Evolutionary conservation across 1,140 invertebrate genomes (phyloP).

Genomic region (Cataglyphis hispanica): DNA sequence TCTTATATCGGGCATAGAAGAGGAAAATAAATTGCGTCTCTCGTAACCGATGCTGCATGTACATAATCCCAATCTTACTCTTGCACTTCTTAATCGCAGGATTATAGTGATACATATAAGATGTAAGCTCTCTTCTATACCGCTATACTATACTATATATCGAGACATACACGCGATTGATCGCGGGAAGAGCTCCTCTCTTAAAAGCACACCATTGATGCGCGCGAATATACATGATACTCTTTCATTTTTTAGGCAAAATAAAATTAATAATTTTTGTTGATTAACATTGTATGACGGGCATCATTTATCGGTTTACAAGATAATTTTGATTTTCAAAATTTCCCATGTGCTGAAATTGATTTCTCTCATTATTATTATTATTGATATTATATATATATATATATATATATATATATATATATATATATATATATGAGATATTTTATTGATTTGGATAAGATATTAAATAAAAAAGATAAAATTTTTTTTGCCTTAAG

Average conservation of each 20-base stretch:
- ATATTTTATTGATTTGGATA: neutral
- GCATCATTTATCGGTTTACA: neutral
- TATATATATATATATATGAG: neutral
- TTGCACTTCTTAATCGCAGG: conserved; percentile 42
- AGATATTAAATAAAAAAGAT: too few relatives aligned
- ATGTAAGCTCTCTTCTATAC: conserved; percentile 30
- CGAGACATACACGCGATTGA: conserved; percentile 13
- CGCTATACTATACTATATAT: conserved; percentile 31
- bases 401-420: neutral
- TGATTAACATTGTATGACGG: neutral
- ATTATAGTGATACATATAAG: conserved; percentile 28
- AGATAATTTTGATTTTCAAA: neutral
- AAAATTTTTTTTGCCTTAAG: neutral
- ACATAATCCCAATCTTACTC: conserved; percentile 61
- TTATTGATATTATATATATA: neutral
- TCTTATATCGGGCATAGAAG: conserved; percentile 24
- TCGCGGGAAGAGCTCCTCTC: conserved; percentile 15
- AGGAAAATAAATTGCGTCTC: conserved; percentile 38
- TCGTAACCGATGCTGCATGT: conserved; percentile 44
- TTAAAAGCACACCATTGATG: neutral
- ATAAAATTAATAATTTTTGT: neutral
- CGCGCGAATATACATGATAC: neutral
- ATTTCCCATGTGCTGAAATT: neutral
- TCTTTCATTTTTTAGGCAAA: neutral
- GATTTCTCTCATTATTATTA: neutral